Evolutionary conservation across 2,113 vertebrate genomes (phyloP), one percentile per base, ranked within the genome.

Genomic region (Conger conger): DNA sequence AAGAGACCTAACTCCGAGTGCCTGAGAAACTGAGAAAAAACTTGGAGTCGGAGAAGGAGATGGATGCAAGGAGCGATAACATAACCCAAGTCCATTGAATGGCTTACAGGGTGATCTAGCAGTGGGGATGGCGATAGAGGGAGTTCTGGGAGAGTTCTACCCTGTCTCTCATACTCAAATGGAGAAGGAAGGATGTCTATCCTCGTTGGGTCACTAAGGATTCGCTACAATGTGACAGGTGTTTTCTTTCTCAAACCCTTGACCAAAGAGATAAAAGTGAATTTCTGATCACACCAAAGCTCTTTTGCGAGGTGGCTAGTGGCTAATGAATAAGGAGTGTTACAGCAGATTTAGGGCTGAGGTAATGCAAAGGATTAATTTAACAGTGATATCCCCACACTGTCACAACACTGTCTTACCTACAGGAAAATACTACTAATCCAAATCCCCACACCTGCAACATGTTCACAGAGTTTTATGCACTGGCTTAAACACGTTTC

Each of bases 171-270:
- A 82, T 35, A 60, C 54, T 84, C 83, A 57, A 17, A 68, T 36
- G 36, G 36, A 40, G 83, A 88, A 37, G 83, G 79, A 88, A 79
- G 33, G 20, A 63, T 84, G 85, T 36, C 82, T 81, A 57, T 76
- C 57, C 78, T 37, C 81, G 76, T 86, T 86, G 87, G 82, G 17
- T 3, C 84, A 82, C 50, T 18, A 38, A n/a, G 80, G 53, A 82
- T 82, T 37, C 20, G 37, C 33, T 82, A 76, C 60, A 80, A 86
- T 79, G 85, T 76, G 79, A 79, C 85, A 83, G 68, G 81, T 42
- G 85, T 78, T 80, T 57, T 85, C 82, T 83, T 84, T 37, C 42
- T 80, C 80, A 82, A n/a, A 45, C 83, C 38, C 40, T 68, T 30
- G 2, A 50, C 42, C 40, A 84, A 54, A 4, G 33, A 18, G 8